Base-by-base conservation (phyloP, 1,140 invertebrate genomes). In the Eueides isabella region DNA sequence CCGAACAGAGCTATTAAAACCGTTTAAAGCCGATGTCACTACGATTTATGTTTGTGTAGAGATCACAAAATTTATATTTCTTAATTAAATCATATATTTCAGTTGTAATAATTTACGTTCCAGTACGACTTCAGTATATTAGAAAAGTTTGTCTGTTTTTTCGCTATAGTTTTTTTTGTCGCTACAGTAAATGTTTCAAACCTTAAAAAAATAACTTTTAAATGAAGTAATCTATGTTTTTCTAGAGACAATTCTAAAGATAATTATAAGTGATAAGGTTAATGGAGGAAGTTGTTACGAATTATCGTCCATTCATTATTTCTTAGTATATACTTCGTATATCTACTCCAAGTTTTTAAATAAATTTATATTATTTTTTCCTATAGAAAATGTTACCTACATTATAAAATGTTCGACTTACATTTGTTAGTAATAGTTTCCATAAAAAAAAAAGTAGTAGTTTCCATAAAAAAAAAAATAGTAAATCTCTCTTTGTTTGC, bases 11-110 rank as follows among this genome's bases (percentile, higher is more conserved):
- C 28, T 19, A 38, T 72, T 72, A 41, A 64, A 44, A 26, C 28
- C 55, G 67, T 71, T 66, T 75, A 66, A 69, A 75, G 63, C 28
- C 63, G 38, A 23, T 76, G 66, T 72, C 61, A 65, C 66, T 76
- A 65, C 26, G 62, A 67, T 65, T 69, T 76, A 76, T 72, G 64
- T 65, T 67, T 26, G 65, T 26, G 55, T 35, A 38, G 35, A 12
- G 35, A 16, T 67, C 55, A 12, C 1, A 68, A 65, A 11, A 64
- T 72, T 76, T 66, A 23, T 23, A 30, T n/a, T 65, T 72, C 66
- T 76, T 72, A 76, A 76, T 72, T 76, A 61, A 75, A 72, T 71
- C 6, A 28, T 11, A 28, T 38, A n/a, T n/a, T n/a, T n/a, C n/a
- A n/a, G n/a, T n/a, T n/a, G n/a, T n/a, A n/a, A n/a, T n/a, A n/a